Base-by-base conservation (phyloP, 2,113 vertebrate genomes). In the Bombycilla garrulus region DNA sequence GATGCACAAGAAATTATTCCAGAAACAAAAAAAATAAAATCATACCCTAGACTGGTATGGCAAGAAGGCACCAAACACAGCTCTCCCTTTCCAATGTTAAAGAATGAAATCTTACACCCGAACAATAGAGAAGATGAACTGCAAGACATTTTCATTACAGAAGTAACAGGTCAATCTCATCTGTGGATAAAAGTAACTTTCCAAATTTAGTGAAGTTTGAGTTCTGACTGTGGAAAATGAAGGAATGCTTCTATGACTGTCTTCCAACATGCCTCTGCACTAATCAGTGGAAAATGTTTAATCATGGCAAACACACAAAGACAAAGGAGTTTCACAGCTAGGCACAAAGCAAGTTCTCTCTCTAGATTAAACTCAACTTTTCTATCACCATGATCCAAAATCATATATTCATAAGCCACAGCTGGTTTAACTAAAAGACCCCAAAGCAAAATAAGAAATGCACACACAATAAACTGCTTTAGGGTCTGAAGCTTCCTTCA, bases 231-330 rank as follows among this genome's bases (percentile, higher is more conserved):
- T 87, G 78, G 91, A 95, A 96, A 92, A 87, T 16, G 54, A 71
- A 95, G 77, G 91, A 86, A 88, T 67, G 80, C 25, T 44, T 51
- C 44, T 56, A 13, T 29, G 93, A 81, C 36, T 61, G 31, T 21
- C 73, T 90, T 94, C 84, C 89, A 95, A 33, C 35, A 58, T 2
- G 54, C 58, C 74, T 62, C 74, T 90, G 74, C 78, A 74, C 65
- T 69, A 48, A 91, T 33, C 78, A 76, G 73, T 85, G 93, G 95
- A 94, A 96, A 97, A 92, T 53, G 62, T 95, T 87, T 72, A 64
- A 91, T 86, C 84, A 33, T 24, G 48, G 70, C 74, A 90, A 87
- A 65, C 31, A 62, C 64, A 86, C 25, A 36, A 56, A 81, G 60
- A 78, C 56, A 78, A 36, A 19, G 25, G 60, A 89, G 61, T 35